phyloP scores from a whole-genome alignment of 2,797 vertebrate species.

The Thalassophryne amazonica region DNA sequence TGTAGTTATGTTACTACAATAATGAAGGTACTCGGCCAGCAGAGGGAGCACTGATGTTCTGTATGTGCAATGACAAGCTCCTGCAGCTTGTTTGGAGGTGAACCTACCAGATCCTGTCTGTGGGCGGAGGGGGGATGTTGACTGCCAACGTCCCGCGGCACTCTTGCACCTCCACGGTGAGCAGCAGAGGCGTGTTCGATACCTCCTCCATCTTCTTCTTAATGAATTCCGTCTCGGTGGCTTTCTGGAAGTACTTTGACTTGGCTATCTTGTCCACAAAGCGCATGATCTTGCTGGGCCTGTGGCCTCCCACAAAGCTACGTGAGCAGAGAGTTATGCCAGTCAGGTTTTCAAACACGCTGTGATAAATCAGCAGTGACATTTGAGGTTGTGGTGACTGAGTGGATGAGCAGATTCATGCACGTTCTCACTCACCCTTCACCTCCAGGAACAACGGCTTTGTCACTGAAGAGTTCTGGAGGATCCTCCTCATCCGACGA shows the following conservation, averaged over 20 bases:
- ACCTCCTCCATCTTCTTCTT: conserved; percentile 99
- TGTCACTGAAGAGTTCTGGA: conserved; percentile 85
- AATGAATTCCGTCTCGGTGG: conserved; percentile 98
- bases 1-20: background rate
- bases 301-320: conserved; percentile 90
- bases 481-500: conserved; percentile 97
- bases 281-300: conserved; percentile 98
- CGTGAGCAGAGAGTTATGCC: conserved; percentile 14
- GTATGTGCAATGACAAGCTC: background rate
- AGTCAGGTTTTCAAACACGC: no score
- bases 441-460: conserved; percentile 78
- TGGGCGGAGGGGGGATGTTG: conserved; percentile 97
- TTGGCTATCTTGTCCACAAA: conserved; percentile 99
- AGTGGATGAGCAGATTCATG: conserved; percentile 21
- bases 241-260: conserved; percentile 99
- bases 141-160: conserved; percentile 90
- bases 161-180: conserved; percentile 97
- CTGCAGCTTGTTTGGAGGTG: conserved; percentile 2
- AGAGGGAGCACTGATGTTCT: conserved; percentile 46
- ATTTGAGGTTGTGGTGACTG: conserved; percentile 28
- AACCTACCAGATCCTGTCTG: conserved; percentile 95
- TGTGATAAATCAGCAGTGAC: conserved; percentile 44
- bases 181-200: conserved; percentile 94
- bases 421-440: conserved; percentile 85
- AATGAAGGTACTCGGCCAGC: conserved; percentile 43